These are phyloP conservation scores for Spheniscus humboldti DNA, from an alignment of 2,797 vertebrate genomes.

Conservation along the genomic window DNA sequence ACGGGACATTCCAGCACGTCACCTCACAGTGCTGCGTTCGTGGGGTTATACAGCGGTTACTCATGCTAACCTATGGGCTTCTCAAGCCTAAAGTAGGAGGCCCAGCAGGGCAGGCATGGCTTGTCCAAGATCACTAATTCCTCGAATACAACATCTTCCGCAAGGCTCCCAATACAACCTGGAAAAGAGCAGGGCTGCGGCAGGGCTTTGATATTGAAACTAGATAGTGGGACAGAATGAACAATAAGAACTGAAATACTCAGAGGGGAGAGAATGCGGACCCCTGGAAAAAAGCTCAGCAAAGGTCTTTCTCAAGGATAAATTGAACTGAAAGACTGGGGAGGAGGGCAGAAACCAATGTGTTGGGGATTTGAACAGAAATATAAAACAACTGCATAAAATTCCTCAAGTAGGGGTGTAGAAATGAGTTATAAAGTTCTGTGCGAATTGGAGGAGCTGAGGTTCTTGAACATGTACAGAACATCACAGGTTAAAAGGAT, in stretches of 20 bases:
- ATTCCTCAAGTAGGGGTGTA: neutral
- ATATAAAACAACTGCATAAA: neutral
- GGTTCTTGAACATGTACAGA: neutral
- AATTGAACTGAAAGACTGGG: neutral
- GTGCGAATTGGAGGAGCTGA: neutral
- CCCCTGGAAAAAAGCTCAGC: neutral
- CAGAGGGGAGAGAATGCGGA: neutral
- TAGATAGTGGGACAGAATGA: neutral
- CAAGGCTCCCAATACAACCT: neutral
- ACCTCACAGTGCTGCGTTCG: accelerated
- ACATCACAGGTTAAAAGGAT: neutral
- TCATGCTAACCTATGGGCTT: accelerated
- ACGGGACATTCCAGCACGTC: accelerated
- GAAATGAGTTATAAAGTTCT: neutral
- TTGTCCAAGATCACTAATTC: neutral
- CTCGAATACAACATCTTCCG: accelerated
- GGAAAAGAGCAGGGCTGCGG: neutral
- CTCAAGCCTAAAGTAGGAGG: neutral
- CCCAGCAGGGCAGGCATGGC: neutral
- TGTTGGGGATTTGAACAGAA: neutral
- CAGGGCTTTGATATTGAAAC: neutral
- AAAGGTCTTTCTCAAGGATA: neutral
- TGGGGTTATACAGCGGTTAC: neutral
- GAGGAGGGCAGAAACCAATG: neutral
- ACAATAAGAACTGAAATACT: neutral